Evolutionary conservation across 2,113 vertebrate genomes (phyloP), one percentile per base, ranked within the genome.

Genomic region (Cyprinodon brontotheroides): DNA sequence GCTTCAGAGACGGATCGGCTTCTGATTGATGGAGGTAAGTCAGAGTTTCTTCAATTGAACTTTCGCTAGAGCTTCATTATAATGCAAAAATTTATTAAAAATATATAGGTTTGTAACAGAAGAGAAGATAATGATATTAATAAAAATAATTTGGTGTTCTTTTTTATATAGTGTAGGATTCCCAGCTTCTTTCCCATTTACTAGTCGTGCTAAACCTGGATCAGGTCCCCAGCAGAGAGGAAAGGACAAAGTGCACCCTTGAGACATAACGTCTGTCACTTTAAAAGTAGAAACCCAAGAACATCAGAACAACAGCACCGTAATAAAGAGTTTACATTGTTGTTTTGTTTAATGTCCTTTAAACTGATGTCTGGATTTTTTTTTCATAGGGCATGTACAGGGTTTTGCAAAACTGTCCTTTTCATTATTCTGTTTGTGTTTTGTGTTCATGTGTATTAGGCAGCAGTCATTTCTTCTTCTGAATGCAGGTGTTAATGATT

Each of bases 331-430:
- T 53, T 17, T 7, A 5, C 17, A 50, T 29, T 29, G 29, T 29
- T 29, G 29, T 29, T 29, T 29, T 29, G 29, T 29, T 29, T 29
- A 29, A 50, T 17, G 14, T 50, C 2, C 7, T 53, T 64, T 65
- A 37, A 63, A 69, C 73, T 67, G 61, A 50, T 60, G 45, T 48
- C 45, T 57, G 29, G 20, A 43, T 29, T 29, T 89, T 67, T 75
- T 70, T 59, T 72, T 66, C 4, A 62, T 4, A 74, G 8, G 62
- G 69, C 17, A 57, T 57, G 68, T 45, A 80, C 60, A 45, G 60
- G 17, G 8, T 22, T 63, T n/a, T 29, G 39, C 3, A 67, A 67
- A 62, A 63, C 65, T 6, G 3, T 53, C 29, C 61, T 20, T 62
- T 12, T 39, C 6, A 8, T 3, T 62, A 3, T 39, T 64, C 39